These are phyloP conservation scores for Nymphalis c-album DNA, from an alignment of 2,888 invertebrate genomes.

Conservation along the genomic window DNA sequence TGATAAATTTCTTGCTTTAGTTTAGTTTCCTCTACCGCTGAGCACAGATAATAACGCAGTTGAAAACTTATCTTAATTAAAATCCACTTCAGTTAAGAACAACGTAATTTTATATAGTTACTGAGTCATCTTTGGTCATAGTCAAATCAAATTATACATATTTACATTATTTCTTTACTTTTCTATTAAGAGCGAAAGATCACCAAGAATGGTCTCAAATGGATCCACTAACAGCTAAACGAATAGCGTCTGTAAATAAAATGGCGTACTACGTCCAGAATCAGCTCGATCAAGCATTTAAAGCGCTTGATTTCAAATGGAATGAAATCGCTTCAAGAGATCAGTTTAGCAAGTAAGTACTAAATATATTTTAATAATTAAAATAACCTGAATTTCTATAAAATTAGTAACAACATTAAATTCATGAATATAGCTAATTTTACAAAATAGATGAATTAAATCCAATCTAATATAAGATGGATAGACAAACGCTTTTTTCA, in stretches of 20 bases:
- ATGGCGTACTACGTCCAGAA: slow-evolving; percentile 87
- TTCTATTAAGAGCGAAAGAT: slow-evolving; percentile 61
- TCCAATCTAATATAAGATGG: too few species aligned
- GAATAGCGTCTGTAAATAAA: slow-evolving; percentile 85
- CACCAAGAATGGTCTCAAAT: slow-evolving; percentile 72
- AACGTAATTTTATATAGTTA: too few species aligned
- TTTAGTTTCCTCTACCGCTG: not conserved
- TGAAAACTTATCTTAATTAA: not conserved
- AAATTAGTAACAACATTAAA: too few species aligned
- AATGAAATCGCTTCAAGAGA: slow-evolving; percentile 72
- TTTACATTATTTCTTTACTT: not conserved
- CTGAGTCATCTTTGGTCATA: too few species aligned
- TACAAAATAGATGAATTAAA: too few species aligned
- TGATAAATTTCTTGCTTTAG: too few species aligned
- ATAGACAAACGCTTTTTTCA: too few species aligned
- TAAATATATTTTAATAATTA: too few species aligned
- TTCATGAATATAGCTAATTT: too few species aligned
- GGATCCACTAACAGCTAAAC: slow-evolving; percentile 85
- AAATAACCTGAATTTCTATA: too few species aligned
- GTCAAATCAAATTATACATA: too few species aligned
- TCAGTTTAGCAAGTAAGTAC: slow-evolving; percentile 64
- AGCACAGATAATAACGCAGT: not conserved
- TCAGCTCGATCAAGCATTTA: slow-evolving; percentile 87
- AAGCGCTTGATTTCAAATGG: slow-evolving; percentile 89
- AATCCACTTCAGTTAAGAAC: too few species aligned